A percentile compares a stretch with the other conserved stretches of the same genome.
Conservation (phyloP, 2,113 vertebrate species). For the Macroglossus sobrinus region DNA sequence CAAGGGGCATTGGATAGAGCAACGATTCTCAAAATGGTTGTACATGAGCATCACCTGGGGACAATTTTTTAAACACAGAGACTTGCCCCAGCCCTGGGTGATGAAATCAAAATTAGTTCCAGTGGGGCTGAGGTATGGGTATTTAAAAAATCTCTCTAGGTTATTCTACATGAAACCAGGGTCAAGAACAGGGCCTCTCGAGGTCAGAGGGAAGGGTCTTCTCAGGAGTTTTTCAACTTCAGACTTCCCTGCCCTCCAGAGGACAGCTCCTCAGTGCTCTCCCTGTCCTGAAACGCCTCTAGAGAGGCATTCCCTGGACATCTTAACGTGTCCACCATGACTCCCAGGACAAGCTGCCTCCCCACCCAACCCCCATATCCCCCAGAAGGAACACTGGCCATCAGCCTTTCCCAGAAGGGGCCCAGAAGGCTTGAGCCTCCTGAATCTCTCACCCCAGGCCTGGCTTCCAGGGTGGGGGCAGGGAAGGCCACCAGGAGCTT, state of each 20-base stretch:
- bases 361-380: background rate
- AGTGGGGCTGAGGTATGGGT: background rate
- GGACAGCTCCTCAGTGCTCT: background rate
- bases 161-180: background rate
- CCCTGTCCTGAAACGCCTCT: background rate
- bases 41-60: background rate
- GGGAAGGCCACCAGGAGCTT: slow-evolving; percentile 60
- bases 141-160: background rate
- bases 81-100: background rate
- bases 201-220: too few relatives aligned
- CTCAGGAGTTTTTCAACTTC: background rate
- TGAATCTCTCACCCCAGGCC: slow-evolving; percentile 50
- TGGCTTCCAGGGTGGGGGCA: slow-evolving; percentile 21
- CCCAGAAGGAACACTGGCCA: background rate
- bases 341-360: background rate
- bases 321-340: background rate
- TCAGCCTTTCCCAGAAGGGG: background rate
- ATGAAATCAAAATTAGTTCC: background rate
- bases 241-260: background rate
- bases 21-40: background rate
- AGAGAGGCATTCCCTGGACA: background rate
- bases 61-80: background rate
- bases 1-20: accelerated
- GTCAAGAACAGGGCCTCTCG: background rate
- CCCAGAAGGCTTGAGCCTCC: background rate